Evolutionary conservation across 2,113 vertebrate species (phyloP).

Genomic region (Solenodon paradoxus): DNA sequence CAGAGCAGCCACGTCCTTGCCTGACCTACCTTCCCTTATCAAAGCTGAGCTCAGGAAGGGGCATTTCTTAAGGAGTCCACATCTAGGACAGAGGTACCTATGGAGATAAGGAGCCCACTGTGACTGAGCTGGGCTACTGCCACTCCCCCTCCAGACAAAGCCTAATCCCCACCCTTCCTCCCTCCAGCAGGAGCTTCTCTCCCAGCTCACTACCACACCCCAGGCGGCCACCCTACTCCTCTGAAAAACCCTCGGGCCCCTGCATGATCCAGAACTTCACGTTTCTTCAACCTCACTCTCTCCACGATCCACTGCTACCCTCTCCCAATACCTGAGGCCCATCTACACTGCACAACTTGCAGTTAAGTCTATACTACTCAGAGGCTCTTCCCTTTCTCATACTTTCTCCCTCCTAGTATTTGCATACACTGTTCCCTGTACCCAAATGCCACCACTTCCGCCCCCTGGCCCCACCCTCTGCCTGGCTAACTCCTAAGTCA

Average conservation of each 20-base stretch:
- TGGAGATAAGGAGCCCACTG: not conserved
- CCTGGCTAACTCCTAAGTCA: not conserved
- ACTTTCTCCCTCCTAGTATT: not conserved
- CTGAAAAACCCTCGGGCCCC: not conserved
- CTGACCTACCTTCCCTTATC: not conserved
- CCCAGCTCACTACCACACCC: not conserved
- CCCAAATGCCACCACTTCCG: not conserved
- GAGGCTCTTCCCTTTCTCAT: not conserved
- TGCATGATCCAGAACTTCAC: not conserved
- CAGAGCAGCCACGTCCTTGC: not conserved
- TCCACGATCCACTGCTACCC: not conserved
- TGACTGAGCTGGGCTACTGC: not conserved
- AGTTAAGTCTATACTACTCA: rapidly evolving
- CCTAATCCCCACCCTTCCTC: not conserved
- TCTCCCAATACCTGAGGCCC: not conserved
- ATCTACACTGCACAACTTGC: not conserved
- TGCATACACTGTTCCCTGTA: not conserved
- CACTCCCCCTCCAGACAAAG: not conserved
- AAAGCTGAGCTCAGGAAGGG: not conserved
- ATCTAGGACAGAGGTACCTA: not conserved
- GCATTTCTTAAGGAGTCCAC: not conserved
- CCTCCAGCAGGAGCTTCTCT: not conserved
- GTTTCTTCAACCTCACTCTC: not conserved
- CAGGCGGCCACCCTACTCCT: not conserved
- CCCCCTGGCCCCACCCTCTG: not conserved